These are phyloP conservation scores for Trimorus sp. DNA, from an alignment of 2,888 invertebrate genomes.

Conservation along the genomic window DNA sequence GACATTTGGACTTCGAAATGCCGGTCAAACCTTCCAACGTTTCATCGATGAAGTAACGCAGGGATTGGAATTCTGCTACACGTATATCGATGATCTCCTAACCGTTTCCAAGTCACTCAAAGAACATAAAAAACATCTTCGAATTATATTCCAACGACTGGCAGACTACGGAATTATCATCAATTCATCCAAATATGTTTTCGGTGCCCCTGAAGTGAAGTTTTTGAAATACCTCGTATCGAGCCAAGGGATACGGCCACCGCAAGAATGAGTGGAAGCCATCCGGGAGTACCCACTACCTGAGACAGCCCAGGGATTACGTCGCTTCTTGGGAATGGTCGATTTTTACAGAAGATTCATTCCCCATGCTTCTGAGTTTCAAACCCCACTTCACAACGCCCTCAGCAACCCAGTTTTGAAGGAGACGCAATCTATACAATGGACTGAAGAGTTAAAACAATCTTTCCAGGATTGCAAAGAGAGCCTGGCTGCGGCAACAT, in stretches of 20 bases:
- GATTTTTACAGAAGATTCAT: too few species aligned
- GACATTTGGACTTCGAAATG: slow-evolving; percentile 19
- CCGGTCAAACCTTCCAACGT: slow-evolving; percentile 67
- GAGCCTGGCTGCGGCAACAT: too few species aligned
- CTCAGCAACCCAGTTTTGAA: too few species aligned
- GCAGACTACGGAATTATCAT: slow-evolving; percentile 50
- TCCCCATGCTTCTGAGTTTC: too few species aligned
- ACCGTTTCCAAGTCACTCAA: slow-evolving; percentile 42
- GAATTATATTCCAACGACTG: slow-evolving; percentile 55
- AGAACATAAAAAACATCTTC: slow-evolving; percentile 55
- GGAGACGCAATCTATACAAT: too few species aligned
- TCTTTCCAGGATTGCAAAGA: too few species aligned
- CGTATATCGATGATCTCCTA: slow-evolving; percentile 64
- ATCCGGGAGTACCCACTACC: too few species aligned
- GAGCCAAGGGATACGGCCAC: too few species aligned
- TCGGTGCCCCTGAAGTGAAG: slow-evolving; percentile 67
- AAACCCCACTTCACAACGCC: too few species aligned
- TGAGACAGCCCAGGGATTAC: too few species aligned
- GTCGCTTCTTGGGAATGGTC: too few species aligned
- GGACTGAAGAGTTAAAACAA: too few species aligned
- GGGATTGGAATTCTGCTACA: slow-evolving; percentile 55
- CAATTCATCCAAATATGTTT: slow-evolving; percentile 73
- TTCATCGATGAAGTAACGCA: slow-evolving; percentile 69
- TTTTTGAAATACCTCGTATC: slow-evolving; percentile 73
- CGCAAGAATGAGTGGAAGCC: not conserved